A percentile compares a stretch with the other conserved stretches of the same genome.
These are phyloP conservation scores for Athripsodes cinereus DNA, from an alignment of 2,888 invertebrate genomes.

Conservation along the genomic window DNA sequence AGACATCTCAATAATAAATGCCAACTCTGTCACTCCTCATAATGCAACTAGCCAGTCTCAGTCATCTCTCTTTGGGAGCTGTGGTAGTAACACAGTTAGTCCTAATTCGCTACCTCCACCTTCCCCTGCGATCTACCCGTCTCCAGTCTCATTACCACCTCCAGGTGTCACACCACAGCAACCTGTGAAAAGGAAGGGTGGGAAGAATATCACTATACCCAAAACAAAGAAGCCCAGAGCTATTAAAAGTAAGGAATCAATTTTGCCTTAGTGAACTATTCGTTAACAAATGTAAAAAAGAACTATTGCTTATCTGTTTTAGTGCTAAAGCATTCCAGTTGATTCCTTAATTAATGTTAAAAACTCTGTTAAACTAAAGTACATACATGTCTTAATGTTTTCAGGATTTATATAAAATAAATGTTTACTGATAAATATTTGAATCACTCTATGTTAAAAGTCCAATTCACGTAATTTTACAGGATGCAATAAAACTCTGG, in stretches of 20 bases:
- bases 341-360: too few relatives aligned
- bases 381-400: too few relatives aligned
- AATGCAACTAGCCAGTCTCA: constrained; percentile 1
- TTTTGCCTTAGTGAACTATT: neutral
- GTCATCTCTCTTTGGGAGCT: neutral
- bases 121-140: neutral
- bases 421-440: too few relatives aligned
- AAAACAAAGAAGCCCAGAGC: constrained; percentile 12
- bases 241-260: constrained; percentile 5
- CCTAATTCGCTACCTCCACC: constrained; percentile 10
- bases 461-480: too few relatives aligned
- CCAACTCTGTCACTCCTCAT: constrained; percentile 11
- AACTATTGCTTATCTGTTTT: neutral
- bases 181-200: constrained; percentile 5
- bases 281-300: neutral
- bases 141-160: neutral
- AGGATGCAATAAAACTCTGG: too few relatives aligned
- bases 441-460: too few relatives aligned
- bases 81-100: neutral
- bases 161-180: neutral
- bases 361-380: too few relatives aligned
- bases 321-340: too few relatives aligned
- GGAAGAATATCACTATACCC: neutral
- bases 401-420: too few relatives aligned
- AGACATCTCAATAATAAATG: constrained; percentile 31